These are phyloP conservation scores for Torymus tubicola DNA, from an alignment of 2,888 invertebrate species.

Conservation along the genomic window DNA sequence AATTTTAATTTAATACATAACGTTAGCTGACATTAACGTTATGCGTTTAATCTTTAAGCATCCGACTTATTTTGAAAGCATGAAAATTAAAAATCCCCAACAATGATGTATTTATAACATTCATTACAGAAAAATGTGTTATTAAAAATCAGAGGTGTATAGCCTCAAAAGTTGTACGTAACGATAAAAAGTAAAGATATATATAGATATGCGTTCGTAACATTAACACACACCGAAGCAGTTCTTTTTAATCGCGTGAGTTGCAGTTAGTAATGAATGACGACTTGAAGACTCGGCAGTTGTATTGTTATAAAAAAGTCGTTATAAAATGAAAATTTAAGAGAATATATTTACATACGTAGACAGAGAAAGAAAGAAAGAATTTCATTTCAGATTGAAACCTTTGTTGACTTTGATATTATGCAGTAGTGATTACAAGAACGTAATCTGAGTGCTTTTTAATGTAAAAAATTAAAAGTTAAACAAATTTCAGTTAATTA, in stretches of 20 bases:
- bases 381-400: constrained; percentile 24
- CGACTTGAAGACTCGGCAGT: constrained; percentile 37
- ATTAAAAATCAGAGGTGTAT: constrained; percentile 53
- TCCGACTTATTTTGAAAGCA: not conserved
- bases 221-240: constrained; percentile 31
- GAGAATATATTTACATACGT: constrained; percentile 1
- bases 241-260: constrained; percentile 48
- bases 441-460: not conserved
- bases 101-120: not conserved
- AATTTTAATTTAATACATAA: not conserved
- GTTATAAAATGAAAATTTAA: constrained; percentile 5
- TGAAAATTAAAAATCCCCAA: not conserved
- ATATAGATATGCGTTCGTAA: constrained; percentile 14
- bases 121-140: not conserved
- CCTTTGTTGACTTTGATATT: constrained; percentile 27
- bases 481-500: too few species aligned
- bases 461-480: too few species aligned
- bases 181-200: constrained; percentile 19
- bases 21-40: not conserved
- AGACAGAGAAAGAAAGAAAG: constrained; percentile 47
- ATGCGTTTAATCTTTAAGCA: too few species aligned
- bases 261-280: constrained; percentile 59
- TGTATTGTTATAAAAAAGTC: constrained; percentile 27
- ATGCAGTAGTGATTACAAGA: constrained; percentile 28
- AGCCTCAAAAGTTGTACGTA: constrained; percentile 44